Conservation (phyloP, 1,140 invertebrate species). For the Archegozetes longisetosus region DNA sequence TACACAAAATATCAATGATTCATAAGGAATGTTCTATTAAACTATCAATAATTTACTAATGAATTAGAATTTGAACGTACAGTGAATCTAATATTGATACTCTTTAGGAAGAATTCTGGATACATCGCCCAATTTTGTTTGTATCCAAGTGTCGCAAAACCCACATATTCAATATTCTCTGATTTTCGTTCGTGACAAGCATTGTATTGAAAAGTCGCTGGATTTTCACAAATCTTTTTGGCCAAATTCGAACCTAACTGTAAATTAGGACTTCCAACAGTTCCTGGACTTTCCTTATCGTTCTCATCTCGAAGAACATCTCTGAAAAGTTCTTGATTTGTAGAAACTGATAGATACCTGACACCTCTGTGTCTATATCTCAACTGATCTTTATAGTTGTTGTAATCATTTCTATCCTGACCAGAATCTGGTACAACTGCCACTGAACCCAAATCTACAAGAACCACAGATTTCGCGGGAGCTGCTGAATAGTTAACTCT, state of each 20-base stretch:
- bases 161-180: not conserved
- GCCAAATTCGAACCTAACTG: not conserved
- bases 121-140: slow-evolving; percentile 17
- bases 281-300: not conserved
- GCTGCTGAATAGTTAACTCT: not conserved
- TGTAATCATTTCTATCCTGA: slow-evolving; percentile 1
- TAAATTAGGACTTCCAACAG: not conserved
- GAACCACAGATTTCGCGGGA: slow-evolving; percentile 8
- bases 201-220: slow-evolving; percentile 13
- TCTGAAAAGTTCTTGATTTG: not conserved
- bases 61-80: slow-evolving; percentile 3
- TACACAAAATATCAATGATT: not conserved
- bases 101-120: slow-evolving; percentile 16
- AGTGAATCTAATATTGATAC: slow-evolving; percentile 5
- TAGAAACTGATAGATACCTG: not conserved
- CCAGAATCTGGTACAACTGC: not conserved
- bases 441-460: slow-evolving; percentile 2
- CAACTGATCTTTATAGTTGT: slow-evolving; percentile 2
- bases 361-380: not conserved
- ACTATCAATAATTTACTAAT: not conserved
- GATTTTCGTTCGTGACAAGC: slow-evolving; percentile 1
- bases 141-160: slow-evolving; percentile 9
- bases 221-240: slow-evolving; percentile 15
- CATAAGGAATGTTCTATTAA: not conserved
- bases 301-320: not conserved